Evolutionary conservation across 64 coral and sea anemone genomes (phyloP).

Genomic region (Porites australiensis): DNA sequence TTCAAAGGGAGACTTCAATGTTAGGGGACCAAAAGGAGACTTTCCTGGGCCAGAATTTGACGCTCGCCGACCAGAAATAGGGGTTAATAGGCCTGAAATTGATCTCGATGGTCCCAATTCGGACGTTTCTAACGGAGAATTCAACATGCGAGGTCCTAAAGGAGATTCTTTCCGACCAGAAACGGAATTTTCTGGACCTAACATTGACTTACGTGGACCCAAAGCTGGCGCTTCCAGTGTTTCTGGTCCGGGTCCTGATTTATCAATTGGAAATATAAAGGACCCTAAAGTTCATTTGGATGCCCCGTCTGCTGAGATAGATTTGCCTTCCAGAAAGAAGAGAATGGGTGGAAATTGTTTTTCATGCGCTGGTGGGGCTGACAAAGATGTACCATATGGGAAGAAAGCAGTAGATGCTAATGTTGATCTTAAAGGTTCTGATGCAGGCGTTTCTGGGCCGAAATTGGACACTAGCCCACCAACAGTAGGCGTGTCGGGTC

Average conservation of each 20-base stretch:
- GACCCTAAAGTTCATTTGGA: too few relatives aligned
- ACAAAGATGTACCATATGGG: slow-evolving; percentile 18
- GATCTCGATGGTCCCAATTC: too few relatives aligned
- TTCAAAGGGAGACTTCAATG: too few relatives aligned
- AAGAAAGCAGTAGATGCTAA: not conserved
- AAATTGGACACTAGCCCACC: not conserved
- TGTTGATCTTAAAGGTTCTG: not conserved
- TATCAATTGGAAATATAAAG: too few relatives aligned
- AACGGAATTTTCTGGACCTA: too few relatives aligned
- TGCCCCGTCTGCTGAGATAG: not conserved
- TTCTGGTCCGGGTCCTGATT: not conserved
- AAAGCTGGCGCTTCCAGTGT: not conserved
- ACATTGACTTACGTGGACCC: not conserved
- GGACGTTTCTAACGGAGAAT: too few relatives aligned
- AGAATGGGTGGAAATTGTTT: not conserved
- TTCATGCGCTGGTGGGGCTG: not conserved
- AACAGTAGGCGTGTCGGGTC: not conserved
- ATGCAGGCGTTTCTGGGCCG: not conserved
- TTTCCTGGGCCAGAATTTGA: too few relatives aligned
- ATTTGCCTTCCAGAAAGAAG: slow-evolving; percentile 29
- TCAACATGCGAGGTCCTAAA: too few relatives aligned
- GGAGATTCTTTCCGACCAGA: not conserved
- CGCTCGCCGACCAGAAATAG: too few relatives aligned
- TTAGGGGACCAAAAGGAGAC: too few relatives aligned
- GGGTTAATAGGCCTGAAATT: too few relatives aligned